Conservation (phyloP, 2,113 vertebrate genomes). For the Caranx melampygus region DNA sequence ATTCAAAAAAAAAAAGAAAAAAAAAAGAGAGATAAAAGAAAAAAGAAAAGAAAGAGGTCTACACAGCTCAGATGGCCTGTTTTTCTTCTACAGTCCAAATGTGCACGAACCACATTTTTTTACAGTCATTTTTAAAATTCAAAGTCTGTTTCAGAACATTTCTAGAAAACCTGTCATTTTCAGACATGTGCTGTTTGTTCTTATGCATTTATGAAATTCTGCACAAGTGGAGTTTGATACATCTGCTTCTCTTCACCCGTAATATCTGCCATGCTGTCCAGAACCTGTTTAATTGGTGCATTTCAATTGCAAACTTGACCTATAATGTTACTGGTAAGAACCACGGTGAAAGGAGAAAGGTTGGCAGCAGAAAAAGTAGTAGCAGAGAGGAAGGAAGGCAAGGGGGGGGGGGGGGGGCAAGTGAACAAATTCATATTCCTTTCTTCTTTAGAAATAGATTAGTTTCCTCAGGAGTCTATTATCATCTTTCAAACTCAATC, state of each 20-base stretch:
- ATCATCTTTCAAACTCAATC: conserved; percentile 78
- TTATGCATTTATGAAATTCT: conserved; percentile 12
- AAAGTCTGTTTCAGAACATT: neutral
- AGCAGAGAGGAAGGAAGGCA: too few relatives aligned
- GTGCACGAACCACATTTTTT: neutral
- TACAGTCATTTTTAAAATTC: neutral
- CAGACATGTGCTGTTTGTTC: conserved; percentile 2
- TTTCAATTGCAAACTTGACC: conserved; percentile 60
- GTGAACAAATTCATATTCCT: conserved; percentile 57
- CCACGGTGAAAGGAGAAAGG: conserved; percentile 27
- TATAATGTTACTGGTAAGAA: conserved; percentile 32
- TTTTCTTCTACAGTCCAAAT: conserved; percentile 3
- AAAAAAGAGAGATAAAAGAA: too few relatives aligned
- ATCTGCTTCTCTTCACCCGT: conserved; percentile 17
- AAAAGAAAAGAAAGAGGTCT: too few relatives aligned
- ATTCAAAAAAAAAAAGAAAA: neutral
- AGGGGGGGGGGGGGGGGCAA: conserved; percentile 9
- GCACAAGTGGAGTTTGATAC: neutral
- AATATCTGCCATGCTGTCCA: conserved; percentile 30
- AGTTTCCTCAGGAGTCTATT: conserved; percentile 76
- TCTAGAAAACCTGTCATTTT: neutral
- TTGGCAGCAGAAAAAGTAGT: conserved; percentile 29
- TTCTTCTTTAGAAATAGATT: conserved; percentile 76
- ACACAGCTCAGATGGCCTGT: conserved; percentile 19
- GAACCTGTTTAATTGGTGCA: conserved; percentile 48